A percentile compares a stretch with the other conserved stretches of the same genome.
phyloP scores from a whole-genome alignment of 2,888 invertebrate genomes.

The Lasius platythorax region DNA sequence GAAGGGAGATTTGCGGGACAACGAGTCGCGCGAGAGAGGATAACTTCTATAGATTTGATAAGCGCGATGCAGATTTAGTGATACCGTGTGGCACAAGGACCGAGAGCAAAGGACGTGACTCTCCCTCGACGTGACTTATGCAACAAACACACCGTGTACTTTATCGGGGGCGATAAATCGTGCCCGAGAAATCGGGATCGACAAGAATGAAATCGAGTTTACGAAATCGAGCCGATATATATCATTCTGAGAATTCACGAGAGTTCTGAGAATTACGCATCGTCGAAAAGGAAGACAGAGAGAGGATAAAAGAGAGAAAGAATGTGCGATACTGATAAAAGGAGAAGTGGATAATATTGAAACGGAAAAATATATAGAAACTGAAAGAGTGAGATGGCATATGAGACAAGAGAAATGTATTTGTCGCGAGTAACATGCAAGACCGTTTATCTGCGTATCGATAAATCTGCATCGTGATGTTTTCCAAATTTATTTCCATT shows the following conservation, averaged over 20 bases:
- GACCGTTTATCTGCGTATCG: neutral
- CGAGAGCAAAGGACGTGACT: neutral
- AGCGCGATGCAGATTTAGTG: neutral
- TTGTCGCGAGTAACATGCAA: constrained; percentile 22
- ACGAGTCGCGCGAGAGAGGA: neutral
- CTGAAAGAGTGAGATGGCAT: constrained; percentile 15
- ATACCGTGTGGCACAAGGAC: neutral
- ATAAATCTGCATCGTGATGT: constrained; percentile 4
- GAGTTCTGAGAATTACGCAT: constrained; percentile 53
- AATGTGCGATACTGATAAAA: neutral
- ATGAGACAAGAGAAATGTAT: constrained; percentile 25
- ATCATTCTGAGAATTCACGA: constrained; percentile 28
- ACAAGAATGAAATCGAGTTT: constrained; percentile 41
- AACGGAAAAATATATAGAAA: constrained; percentile 30
- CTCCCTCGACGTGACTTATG: neutral
- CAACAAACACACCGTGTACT: constrained; percentile 13
- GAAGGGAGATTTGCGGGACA: constrained; percentile 21
- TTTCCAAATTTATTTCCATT: neutral
- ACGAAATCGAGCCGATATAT: constrained; percentile 13
- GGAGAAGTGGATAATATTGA: constrained; percentile 36
- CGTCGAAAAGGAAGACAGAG: neutral
- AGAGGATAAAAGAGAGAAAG: constrained; percentile 11
- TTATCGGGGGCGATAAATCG: constrained; percentile 32
- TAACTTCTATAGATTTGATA: constrained; percentile 18
- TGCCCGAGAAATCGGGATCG: constrained; percentile 7